Evolutionary conservation across 2,797 vertebrate genomes (phyloP).

Genomic region (Coreius guichenoti): DNA sequence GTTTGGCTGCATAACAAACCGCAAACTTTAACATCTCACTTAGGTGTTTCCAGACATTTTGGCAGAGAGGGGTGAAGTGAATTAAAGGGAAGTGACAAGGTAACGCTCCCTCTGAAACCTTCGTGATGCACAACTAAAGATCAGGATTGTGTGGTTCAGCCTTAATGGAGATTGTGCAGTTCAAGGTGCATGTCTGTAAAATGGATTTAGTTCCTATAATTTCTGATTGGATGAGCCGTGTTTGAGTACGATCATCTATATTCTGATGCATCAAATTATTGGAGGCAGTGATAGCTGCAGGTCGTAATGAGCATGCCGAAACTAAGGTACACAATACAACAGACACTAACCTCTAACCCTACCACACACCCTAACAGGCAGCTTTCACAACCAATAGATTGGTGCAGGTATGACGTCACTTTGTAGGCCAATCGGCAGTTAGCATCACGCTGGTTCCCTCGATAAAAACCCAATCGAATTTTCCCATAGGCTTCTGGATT

Average conservation of each 20-base stretch:
- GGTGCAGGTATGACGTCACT: too few species aligned
- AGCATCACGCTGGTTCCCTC: too few species aligned
- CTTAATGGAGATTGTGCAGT: background rate
- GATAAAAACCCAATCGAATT: too few species aligned
- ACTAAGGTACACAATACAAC: too few species aligned
- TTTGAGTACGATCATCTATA: background rate
- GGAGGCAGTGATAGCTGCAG: background rate
- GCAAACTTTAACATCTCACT: conserved; percentile 67
- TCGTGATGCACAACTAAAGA: background rate
- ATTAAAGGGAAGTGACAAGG: conserved; percentile 55
- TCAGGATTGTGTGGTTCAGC: background rate
- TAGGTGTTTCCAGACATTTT: conserved; percentile 71
- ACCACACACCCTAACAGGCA: too few species aligned
- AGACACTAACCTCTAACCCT: too few species aligned
- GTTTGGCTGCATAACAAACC: conserved; percentile 73
- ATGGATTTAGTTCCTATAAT: background rate
- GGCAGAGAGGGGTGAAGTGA: conserved; percentile 56
- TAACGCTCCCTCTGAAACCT: conserved; percentile 37
- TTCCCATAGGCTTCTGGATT: too few species aligned
- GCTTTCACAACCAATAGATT: too few species aligned
- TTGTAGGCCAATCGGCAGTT: too few species aligned
- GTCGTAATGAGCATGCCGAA: background rate
- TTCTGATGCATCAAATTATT: background rate
- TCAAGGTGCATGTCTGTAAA: background rate
- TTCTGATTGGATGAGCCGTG: background rate